Conservation (phyloP, 2,113 vertebrate genomes). For the Mesoclemmys tuberculata region DNA sequence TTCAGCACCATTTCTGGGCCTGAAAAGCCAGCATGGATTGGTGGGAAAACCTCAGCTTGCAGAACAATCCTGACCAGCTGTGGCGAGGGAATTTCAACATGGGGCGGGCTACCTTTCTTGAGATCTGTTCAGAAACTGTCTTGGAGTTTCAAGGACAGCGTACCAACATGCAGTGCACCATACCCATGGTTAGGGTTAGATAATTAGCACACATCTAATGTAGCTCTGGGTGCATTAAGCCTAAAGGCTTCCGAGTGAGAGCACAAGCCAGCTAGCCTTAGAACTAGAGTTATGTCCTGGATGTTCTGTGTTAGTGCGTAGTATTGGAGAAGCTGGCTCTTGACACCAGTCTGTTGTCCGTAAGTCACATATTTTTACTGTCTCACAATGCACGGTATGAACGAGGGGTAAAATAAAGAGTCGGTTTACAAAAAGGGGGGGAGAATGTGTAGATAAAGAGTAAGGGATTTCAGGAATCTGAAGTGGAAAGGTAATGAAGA, state of each 20-base stretch:
- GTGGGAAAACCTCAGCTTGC: background rate
- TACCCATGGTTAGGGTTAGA: background rate
- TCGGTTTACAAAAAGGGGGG: background rate
- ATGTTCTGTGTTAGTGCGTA: background rate
- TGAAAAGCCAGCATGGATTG: background rate
- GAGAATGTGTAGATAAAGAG: background rate
- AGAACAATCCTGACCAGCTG: background rate
- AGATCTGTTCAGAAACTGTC: too few species aligned
- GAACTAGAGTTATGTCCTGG: background rate
- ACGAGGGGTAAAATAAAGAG: background rate
- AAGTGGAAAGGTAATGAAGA: background rate
- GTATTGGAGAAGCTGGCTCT: background rate
- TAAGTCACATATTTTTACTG: rapidly evolving
- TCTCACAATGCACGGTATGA: rapidly evolving
- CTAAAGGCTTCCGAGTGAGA: background rate
- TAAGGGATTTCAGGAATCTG: background rate
- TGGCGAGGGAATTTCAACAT: background rate
- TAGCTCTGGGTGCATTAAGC: background rate
- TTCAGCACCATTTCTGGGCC: background rate
- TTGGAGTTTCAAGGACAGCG: too few species aligned
- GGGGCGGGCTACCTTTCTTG: background rate
- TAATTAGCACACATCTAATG: background rate
- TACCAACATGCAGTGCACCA: too few species aligned
- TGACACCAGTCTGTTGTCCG: background rate
- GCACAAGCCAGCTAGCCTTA: background rate